Evolutionary conservation across 2,797 vertebrate genomes (phyloP), one percentile per base, ranked within the genome.

Genomic region (Neoniphon sammara): DNA sequence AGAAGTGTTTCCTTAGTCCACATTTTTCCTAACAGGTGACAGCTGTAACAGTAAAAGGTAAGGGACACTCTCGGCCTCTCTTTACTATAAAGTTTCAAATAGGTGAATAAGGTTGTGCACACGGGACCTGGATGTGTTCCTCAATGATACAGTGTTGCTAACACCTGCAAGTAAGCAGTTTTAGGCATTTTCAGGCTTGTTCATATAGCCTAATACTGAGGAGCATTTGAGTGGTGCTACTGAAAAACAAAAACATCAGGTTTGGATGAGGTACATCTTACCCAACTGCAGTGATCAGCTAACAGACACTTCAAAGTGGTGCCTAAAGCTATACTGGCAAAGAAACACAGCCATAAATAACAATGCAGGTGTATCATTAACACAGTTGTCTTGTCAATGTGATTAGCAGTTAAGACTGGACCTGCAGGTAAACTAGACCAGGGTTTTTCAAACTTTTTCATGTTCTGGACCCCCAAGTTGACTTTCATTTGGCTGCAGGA

Each of bases 131-230:
- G 50, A 54, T 60, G 44, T 46, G 44, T 46, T 42, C 7, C 34
- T 36, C 39, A 4, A 12, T 42, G 39, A 42, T 14, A 14, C 4
- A 42, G 4, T 42, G 15, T 61, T 60, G 55, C 30, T 77, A 77
- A 70, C 18, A 64, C 69, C 66, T 68, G 72, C 65, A 65, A 77
- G 50, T 75, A 71, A 84, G 57, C 71, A 75, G 64, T 31, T 61
- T 78, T 64, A 80, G 52, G 60, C 61, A 62, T 76, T 78, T 81
- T 18, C 63, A 67, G 63, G 59, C 66, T 58, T 66, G 68, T 46
- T 46, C 15, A 46, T 46, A 17, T 17, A 46, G 15, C 14, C 59
- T 66, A 56, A 80, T 56, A 52, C 10, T 67, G 57, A 46, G 15
- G 14, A 15, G 72, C 47, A 62, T 80, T 83, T 57, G 65, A 72